A percentile compares a stretch with the other conserved stretches of the same genome.
Evolutionary conservation across 1,140 invertebrate genomes (phyloP).

Genomic region (Phenacoccus solenopsis): DNA sequence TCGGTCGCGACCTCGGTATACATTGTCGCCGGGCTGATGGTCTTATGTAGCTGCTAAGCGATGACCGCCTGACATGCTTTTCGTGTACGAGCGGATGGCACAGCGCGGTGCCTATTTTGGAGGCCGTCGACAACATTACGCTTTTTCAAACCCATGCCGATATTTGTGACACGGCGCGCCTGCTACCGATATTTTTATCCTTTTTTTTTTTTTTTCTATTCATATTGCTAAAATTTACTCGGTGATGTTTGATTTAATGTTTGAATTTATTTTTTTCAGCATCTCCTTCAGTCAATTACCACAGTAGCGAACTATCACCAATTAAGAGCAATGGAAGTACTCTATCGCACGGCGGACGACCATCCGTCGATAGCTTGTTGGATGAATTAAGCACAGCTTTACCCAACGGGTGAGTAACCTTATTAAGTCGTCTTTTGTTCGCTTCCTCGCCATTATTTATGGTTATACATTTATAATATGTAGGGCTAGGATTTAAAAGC

Average conservation of each 20-base stretch:
- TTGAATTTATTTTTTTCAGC: not conserved
- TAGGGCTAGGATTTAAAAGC: too few species aligned
- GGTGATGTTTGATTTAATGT: constrained; percentile 7
- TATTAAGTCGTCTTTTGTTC: too few species aligned
- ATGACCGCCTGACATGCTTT: not conserved
- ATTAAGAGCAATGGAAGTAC: not conserved
- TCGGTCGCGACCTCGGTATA: not conserved
- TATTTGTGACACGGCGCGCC: too few species aligned
- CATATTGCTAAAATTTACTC: constrained; percentile 13
- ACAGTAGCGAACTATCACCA: not conserved
- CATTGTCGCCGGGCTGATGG: not conserved
- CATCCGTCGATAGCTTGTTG: constrained; percentile 72
- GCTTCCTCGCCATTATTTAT: too few species aligned
- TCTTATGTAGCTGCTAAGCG: too few species aligned
- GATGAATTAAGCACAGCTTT: constrained; percentile 70
- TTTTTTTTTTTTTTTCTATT: not conserved
- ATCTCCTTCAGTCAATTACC: not conserved
- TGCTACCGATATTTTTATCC: not conserved
- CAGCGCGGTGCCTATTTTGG: too few species aligned
- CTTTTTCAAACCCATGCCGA: too few species aligned
- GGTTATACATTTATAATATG: too few species aligned
- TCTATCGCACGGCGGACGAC: constrained; percentile 28
- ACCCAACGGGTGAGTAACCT: constrained; percentile 65
- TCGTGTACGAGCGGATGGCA: too few species aligned
- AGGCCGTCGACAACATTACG: too few species aligned